These are phyloP conservation scores for Arothron firmamentum DNA, from an alignment of 2,113 vertebrate species.

Conservation along the genomic window DNA sequence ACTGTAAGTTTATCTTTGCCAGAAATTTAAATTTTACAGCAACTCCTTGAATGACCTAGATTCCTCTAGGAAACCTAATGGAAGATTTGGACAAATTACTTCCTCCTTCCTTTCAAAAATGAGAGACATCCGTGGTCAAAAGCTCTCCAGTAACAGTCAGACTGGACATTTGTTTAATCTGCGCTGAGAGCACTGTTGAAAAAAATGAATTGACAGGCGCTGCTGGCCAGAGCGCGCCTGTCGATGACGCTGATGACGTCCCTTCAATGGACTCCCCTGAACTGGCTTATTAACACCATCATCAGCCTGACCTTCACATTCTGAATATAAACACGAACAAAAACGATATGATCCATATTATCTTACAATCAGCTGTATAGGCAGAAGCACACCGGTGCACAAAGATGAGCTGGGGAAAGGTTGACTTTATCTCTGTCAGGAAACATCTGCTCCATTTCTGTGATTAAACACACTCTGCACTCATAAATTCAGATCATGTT, in stretches of 20 bases:
- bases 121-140: not conserved
- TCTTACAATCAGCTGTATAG: not conserved
- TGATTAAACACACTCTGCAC: conserved; percentile 31
- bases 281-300: conserved; percentile 33
- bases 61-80: not conserved
- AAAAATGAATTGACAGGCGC: conserved; percentile 43
- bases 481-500: conserved; percentile 42
- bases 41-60: too few species aligned
- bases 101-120: not conserved
- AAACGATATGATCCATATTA: not conserved
- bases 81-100: not conserved
- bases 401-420: not conserved
- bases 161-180: not conserved
- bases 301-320: conserved; percentile 43
- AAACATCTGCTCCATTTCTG: conserved; percentile 44
- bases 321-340: conserved; percentile 37
- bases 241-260: conserved; percentile 56
- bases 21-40: not conserved
- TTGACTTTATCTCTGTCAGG: conserved; percentile 16
- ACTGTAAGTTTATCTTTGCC: not conserved
- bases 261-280: conserved; percentile 31
- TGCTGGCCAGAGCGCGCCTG: conserved; percentile 23
- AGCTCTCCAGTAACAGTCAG: not conserved
- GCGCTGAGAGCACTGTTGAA: conserved; percentile 18
- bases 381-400: not conserved